Percentiles rank a stretch among this genome's conserved stretches.
Conservation (phyloP, 2,113 vertebrate genomes). For the Gadus chalcogrammus region DNA sequence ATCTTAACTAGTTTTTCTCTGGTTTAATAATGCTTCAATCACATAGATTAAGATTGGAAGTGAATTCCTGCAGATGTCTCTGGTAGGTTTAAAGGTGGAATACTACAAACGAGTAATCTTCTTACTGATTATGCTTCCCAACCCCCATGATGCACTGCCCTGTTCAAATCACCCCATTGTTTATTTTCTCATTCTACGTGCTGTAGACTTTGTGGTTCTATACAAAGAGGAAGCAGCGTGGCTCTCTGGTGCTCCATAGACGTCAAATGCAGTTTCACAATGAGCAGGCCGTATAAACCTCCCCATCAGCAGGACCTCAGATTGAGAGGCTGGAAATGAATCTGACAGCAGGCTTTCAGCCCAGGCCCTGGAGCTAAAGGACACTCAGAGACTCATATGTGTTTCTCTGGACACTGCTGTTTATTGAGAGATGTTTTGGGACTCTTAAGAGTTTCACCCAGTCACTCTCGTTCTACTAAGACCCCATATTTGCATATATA, state of each 20-base stretch:
- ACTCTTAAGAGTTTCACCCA: constrained; percentile 50
- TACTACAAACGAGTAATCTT: constrained; percentile 33
- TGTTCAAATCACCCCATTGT: constrained; percentile 49
- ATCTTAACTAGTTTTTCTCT: too few species aligned
- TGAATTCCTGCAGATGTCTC: background rate
- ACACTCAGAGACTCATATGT: constrained; percentile 55
- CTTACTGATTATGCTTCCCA: constrained; percentile 39
- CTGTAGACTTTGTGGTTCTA: constrained; percentile 41
- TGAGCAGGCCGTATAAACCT: constrained; percentile 50
- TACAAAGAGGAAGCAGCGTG: constrained; percentile 57
- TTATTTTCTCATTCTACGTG: constrained; percentile 50
- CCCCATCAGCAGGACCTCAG: constrained; percentile 59
- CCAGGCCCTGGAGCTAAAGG: constrained; percentile 55
- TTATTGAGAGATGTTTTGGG: constrained; percentile 42
- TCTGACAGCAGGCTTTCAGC: constrained; percentile 65
- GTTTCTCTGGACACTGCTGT: constrained; percentile 42
- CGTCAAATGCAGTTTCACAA: constrained; percentile 56
- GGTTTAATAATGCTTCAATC: too few species aligned
- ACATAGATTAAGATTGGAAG: too few species aligned
- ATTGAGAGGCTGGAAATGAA: constrained; percentile 65
- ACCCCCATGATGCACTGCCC: constrained; percentile 14
- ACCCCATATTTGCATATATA: constrained; percentile 10
- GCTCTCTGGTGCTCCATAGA: constrained; percentile 51
- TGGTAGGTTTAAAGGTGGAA: constrained; percentile 17
- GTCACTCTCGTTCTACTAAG: constrained; percentile 35